Conservation (phyloP, 2,888 invertebrate genomes). For the Drosophila paramelanica region DNA sequence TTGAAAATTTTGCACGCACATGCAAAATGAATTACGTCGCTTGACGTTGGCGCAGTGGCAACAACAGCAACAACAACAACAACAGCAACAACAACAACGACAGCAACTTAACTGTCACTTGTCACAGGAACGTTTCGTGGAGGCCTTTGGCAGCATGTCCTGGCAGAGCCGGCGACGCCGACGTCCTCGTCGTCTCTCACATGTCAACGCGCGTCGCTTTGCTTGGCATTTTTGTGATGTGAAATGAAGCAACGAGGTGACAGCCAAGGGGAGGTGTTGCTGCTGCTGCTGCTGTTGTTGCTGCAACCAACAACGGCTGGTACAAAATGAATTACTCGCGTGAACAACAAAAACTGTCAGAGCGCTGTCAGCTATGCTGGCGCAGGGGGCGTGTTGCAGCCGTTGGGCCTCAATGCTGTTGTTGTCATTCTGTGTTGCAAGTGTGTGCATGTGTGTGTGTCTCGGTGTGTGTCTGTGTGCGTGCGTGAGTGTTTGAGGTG, state of each 20-base stretch:
- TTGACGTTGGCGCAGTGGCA: constrained; percentile 59
- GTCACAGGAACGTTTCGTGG: constrained; percentile 78
- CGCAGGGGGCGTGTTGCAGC: constrained; percentile 39
- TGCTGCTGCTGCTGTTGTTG: constrained; percentile 31
- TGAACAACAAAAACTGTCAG: constrained; percentile 84
- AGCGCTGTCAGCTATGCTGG: constrained; percentile 81
- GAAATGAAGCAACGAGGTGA: constrained; percentile 82
- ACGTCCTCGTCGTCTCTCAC: constrained; percentile 76
- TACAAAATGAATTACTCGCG: constrained; percentile 84
- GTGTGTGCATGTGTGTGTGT: not conserved
- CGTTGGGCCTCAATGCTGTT: constrained; percentile 25
- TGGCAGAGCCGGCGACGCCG: constrained; percentile 47
- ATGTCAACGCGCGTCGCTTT: constrained; percentile 83
- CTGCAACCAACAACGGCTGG: constrained; percentile 61
- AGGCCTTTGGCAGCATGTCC: constrained; percentile 66
- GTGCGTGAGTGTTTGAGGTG: constrained; percentile 71
- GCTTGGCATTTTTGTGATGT: constrained; percentile 81
- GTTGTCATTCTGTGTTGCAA: constrained; percentile 33
- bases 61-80: constrained; percentile 25
- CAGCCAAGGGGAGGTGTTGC: constrained; percentile 73
- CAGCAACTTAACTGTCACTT: constrained; percentile 84
- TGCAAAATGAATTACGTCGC: constrained; percentile 78
- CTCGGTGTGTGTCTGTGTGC: constrained; percentile 30
- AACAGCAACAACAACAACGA: constrained; percentile 39
- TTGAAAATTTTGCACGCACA: constrained; percentile 80